Evolutionary conservation across 1,140 invertebrate genomes (phyloP), one percentile per base, ranked within the genome.

Genomic region (Drosophila auraria): DNA sequence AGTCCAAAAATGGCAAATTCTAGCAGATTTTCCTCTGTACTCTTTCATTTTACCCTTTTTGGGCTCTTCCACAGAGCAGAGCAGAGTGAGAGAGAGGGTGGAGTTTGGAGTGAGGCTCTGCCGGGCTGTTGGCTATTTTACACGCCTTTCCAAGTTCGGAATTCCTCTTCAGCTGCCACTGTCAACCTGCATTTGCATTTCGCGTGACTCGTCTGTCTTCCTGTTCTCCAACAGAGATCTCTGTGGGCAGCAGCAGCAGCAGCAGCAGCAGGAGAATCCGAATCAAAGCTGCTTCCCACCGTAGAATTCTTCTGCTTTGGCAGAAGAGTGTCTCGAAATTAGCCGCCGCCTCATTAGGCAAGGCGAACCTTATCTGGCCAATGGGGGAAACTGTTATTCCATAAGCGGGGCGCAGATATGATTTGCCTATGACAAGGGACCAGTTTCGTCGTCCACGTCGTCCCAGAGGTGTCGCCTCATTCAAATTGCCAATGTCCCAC

Each of bases 101-200:
- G 40, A 53, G 17, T 1, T 27, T 8, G 14, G 9, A 23, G 25
- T 2, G 33, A 15, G 61, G 50, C 47, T 56, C 61, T 51, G 70
- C n/a, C 50, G 15, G 42, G 25, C 44, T 61, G 47, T 60, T 82
- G 58, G 61, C 70, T 83, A 83, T 79, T 83, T 82, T 62, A 82
- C 78, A 81, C 79, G 65, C 62, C 63, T 73, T 38, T 25, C 56
- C 77, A 62, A 66, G 58, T 64, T 60, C 56, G 45, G 62, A 64
- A 79, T 75, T 66, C 69, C 63, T 72, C 68, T 58, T 59, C 60
- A 65, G 57, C 44, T 69, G 74, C 60, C 58, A 64, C 69, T 87
- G 76, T 83, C 83, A 87, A 69, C 72, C 73, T 84, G 76, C 76
- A 87, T 87, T 87, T 87, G 81, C 84, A 89, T 89, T 89, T 84